Conservation (phyloP, 2,113 vertebrate species). For the Cairina moschata region DNA sequence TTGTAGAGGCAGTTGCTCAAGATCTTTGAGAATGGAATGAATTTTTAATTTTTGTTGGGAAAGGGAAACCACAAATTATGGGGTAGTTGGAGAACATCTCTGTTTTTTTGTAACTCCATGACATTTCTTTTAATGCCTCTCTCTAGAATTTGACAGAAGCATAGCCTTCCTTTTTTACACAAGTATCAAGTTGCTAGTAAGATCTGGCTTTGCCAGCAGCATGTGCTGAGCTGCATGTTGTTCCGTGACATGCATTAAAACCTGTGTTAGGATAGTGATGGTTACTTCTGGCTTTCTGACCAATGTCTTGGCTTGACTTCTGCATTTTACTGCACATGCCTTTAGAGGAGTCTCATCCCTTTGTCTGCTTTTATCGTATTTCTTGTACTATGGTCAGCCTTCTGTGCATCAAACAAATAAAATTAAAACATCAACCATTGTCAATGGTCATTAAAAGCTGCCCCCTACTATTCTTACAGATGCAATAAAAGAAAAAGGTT, state of each 20-base stretch:
- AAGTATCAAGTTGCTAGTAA: not conserved
- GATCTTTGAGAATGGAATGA: not conserved
- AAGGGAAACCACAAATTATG: not conserved
- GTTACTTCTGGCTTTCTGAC: conserved; percentile 5
- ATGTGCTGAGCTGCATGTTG: not conserved
- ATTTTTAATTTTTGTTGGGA: not conserved
- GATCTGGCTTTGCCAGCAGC: not conserved
- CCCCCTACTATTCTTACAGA: not conserved
- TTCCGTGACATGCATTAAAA: not conserved
- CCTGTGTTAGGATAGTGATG: not conserved
- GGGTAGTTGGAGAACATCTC: not conserved
- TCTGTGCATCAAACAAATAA: not conserved
- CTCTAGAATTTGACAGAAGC: conserved; percentile 11
- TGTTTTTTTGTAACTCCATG: not conserved
- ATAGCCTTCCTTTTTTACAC: not conserved
- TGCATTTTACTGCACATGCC: not conserved
- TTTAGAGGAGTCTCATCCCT: not conserved
- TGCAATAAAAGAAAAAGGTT: not conserved
- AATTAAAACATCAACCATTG: not conserved
- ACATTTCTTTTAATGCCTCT: not conserved
- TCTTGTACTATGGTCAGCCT: not conserved
- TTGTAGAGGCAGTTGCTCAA: not conserved
- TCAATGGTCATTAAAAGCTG: not conserved
- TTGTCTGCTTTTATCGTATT: not conserved
- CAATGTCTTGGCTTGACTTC: not conserved